Conservation (phyloP, 2,797 vertebrate species). For the Botia almorhae region DNA sequence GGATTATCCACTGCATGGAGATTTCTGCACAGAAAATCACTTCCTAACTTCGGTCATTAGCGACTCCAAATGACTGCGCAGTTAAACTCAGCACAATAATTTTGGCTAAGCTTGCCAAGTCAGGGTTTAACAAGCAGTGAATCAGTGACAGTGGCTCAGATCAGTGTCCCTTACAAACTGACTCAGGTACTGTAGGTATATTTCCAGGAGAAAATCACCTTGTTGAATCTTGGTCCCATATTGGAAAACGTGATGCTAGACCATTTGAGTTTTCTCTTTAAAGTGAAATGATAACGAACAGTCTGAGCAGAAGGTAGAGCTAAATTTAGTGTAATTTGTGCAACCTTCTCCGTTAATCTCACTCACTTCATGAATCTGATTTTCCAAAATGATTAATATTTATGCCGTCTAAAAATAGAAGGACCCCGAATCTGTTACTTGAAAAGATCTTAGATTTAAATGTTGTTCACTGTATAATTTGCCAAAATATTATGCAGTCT, state of each 20-base stretch:
- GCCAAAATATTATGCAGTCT: background rate
- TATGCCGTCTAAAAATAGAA: background rate
- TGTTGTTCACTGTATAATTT: background rate
- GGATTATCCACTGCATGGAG: constrained; percentile 20
- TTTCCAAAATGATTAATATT: background rate
- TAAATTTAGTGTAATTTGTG: constrained; percentile 9
- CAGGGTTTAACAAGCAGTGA: constrained; percentile 44
- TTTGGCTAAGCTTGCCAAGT: constrained; percentile 33
- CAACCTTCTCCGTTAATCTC: background rate
- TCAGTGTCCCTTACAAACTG: constrained; percentile 39
- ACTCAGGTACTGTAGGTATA: constrained; percentile 30
- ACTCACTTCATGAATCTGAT: background rate
- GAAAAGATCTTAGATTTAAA: background rate
- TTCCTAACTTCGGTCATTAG: constrained; percentile 56
- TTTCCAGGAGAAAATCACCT: constrained; percentile 37
- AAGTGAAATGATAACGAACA: background rate
- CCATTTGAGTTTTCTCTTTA: constrained; percentile 8
- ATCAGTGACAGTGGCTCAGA: constrained; percentile 45
- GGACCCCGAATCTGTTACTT: background rate
- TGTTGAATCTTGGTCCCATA: constrained; percentile 10
- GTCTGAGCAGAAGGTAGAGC: constrained; percentile 1
- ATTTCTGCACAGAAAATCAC: constrained; percentile 39
- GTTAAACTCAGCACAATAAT: constrained; percentile 41
- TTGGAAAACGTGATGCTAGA: background rate
- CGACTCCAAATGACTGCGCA: constrained; percentile 45